Base-by-base conservation (phyloP, 2,888 invertebrate species). In the Tillus elongatus region DNA sequence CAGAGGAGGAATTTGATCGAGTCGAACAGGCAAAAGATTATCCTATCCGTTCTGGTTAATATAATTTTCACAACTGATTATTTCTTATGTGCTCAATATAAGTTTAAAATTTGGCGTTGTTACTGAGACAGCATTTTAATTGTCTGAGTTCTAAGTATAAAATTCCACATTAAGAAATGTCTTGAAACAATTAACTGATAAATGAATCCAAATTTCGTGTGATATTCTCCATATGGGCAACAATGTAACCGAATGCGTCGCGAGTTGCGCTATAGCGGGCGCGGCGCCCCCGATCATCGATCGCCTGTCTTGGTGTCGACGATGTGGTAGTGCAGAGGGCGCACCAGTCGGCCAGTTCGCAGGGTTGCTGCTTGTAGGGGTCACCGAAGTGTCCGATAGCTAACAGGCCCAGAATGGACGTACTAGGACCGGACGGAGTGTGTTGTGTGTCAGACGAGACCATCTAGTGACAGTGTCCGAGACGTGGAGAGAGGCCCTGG, bases 301-400 rank as follows among this genome's bases (percentile, higher is more conserved):
- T 58, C 57, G 49, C 56, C 63, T 60, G 51, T n/a, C n/a, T n/a
- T n/a, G n/a, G n/a, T n/a, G 19, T 31, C 13, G 29, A 53, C 43
- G 63, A 66, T 63, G 56, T n/a, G n/a, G n/a, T n/a, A 55, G 45
- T 52, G 47, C 50, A 52, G 61, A 65, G 67, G 61, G 47, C 54
- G 54, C 53, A 52, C 47, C 41, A 34, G 41, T 52, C 48, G 57
- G 58, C 55, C 61, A 58, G 62, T 61, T 58, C 53, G 63, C 61
- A 58, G 60, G 62, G 62, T 58, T 55, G 57, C 57, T 58, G 58
- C 56, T 56, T 55, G 58, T 56, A 51, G 56, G 59, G 58, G 57
- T 60, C 57, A 58, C 52, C 57, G 60, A 54, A 50, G 56, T 55
- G 51, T 53, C 56, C 49, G 54, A 51, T 53, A 50, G 58, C 56